These are phyloP conservation scores for Andrena flavipes DNA, from an alignment of 2,888 invertebrate genomes.

Conservation along the genomic window DNA sequence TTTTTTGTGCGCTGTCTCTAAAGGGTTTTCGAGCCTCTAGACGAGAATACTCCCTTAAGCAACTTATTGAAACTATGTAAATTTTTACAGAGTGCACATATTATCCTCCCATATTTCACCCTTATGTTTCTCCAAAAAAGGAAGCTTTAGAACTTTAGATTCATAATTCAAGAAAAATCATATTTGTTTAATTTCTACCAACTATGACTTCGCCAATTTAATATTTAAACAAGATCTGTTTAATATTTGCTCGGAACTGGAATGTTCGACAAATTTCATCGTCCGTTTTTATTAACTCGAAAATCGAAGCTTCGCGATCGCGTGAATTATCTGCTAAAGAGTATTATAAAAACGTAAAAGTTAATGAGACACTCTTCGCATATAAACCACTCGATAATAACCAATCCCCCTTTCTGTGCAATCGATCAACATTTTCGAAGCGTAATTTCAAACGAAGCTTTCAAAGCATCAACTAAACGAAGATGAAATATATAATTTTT, in stretches of 20 bases:
- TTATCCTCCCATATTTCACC: too few species aligned
- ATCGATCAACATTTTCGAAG: not conserved
- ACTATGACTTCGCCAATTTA: not conserved
- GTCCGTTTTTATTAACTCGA: constrained; percentile 10
- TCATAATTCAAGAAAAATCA: too few species aligned
- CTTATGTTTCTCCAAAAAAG: too few species aligned
- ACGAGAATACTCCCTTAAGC: too few species aligned
- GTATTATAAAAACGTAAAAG: constrained; percentile 33
- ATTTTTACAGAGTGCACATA: too few species aligned
- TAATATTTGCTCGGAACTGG: not conserved
- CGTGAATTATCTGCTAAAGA: constrained; percentile 36
- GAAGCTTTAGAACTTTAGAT: too few species aligned
- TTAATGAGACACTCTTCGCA: constrained; percentile 21
- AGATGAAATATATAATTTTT: not conserved
- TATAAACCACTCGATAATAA: constrained; percentile 23
- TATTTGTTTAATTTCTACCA: too few species aligned
- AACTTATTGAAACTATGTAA: too few species aligned
- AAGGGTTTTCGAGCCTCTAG: too few species aligned
- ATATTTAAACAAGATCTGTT: not conserved
- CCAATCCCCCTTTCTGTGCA: not conserved
- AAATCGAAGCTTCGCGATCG: constrained; percentile 34
- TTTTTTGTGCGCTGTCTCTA: too few species aligned
- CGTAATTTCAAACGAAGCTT: not conserved
- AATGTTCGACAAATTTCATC: not conserved
- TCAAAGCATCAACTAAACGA: not conserved